phyloP scores from a whole-genome alignment of 2,113 vertebrate genomes.

The Carassius auratus region DNA sequence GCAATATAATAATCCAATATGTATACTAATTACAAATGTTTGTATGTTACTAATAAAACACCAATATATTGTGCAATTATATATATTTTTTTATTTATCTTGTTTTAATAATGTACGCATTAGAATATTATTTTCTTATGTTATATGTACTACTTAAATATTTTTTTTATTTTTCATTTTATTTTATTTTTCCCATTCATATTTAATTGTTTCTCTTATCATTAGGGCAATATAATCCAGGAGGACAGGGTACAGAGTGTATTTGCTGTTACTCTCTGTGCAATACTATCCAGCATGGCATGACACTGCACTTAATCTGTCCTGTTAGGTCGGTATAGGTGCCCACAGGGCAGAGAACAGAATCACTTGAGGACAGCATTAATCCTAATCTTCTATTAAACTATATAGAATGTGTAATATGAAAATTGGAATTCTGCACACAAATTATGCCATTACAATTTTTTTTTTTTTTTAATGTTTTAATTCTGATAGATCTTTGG shows the following conservation, averaged over 20 bases:
- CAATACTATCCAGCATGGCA: constrained; percentile 72
- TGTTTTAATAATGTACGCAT: not conserved
- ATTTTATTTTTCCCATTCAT: no score
- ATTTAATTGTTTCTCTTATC: constrained; percentile 71
- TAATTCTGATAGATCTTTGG: not conserved
- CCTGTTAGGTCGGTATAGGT: no score
- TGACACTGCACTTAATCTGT: no score
- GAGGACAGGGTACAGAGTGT: constrained; percentile 78
- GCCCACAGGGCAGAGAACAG: no score
- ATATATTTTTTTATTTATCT: not conserved
- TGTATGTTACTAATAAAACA: no score
- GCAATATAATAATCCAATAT: no score
- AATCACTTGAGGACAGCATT: not conserved
- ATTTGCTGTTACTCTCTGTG: constrained; percentile 81
- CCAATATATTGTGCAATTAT: not conserved
- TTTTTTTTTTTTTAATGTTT: no score
- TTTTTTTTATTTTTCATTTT: no score
- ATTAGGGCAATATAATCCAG: constrained; percentile 91
- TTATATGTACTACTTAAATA: not conserved
- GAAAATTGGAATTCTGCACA: not conserved
- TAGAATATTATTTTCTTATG: not conserved
- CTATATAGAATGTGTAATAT: not conserved
- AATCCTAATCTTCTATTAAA: not conserved
- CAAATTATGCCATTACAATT: not conserved
- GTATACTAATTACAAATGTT: no score